phyloP scores from a whole-genome alignment of 1,140 invertebrate species.

The Trichogramma pretiosum region DNA sequence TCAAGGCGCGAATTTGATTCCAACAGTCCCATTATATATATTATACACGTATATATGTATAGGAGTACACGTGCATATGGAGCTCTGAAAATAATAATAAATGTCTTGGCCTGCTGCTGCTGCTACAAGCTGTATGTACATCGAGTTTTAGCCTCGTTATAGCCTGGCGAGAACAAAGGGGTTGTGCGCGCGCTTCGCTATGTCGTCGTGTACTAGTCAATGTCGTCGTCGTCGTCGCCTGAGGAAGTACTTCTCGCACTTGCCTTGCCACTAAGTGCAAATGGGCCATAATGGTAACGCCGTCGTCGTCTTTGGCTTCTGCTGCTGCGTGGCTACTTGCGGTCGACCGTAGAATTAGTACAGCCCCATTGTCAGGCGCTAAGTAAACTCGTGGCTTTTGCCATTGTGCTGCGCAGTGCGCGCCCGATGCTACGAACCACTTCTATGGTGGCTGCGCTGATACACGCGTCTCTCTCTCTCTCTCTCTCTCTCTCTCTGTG shows the following conservation, averaged over 20 bases:
- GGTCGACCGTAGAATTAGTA: constrained; percentile 36
- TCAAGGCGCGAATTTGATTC: constrained; percentile 14
- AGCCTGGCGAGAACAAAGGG: constrained; percentile 29
- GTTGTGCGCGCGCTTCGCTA: too few relatives aligned
- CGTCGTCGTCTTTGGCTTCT: neutral
- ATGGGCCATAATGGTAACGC: constrained; percentile 24
- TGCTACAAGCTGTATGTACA: constrained; percentile 6
- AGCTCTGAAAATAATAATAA: constrained; percentile 24
- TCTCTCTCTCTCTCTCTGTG: constrained; percentile 2
- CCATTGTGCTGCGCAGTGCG: constrained; percentile 6
- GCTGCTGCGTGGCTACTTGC: constrained; percentile 20
- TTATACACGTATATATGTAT: too few relatives aligned
- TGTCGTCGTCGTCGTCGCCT: too few relatives aligned
- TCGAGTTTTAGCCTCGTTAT: constrained; percentile 32
- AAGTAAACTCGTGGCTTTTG: constrained; percentile 10
- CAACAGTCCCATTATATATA: constrained; percentile 12
- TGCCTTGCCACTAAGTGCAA: constrained; percentile 22
- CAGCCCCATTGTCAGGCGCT: constrained; percentile 18
- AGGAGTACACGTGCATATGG: too few relatives aligned
- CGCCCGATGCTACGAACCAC: too few relatives aligned
- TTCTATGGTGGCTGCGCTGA: too few relatives aligned
- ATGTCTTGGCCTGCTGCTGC: constrained; percentile 22
- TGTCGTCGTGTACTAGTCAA: too few relatives aligned
- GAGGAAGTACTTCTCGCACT: constrained; percentile 31
- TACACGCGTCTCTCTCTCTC: neutral